phyloP scores from a whole-genome alignment of 37 sponge, comb jelly and placozoan species.

The Tethya wilhelma region DNA sequence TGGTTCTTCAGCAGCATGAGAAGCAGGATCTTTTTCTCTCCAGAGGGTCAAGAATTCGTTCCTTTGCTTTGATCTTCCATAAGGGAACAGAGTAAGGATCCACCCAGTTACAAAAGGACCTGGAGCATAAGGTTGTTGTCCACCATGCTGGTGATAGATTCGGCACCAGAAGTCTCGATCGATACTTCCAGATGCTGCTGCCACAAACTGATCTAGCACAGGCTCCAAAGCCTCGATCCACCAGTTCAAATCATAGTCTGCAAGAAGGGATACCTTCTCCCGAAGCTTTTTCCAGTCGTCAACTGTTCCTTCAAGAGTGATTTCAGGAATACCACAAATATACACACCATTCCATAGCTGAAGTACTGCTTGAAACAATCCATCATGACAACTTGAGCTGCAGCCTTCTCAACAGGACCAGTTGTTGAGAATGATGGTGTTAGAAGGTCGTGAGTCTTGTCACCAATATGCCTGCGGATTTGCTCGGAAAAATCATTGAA shows the following conservation, averaged over 20 bases:
- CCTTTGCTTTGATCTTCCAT: background rate
- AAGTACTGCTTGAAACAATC: slow-evolving; percentile 59
- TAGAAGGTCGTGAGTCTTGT: no score
- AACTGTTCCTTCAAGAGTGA: slow-evolving; percentile 62
- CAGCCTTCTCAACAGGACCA: slow-evolving; percentile 60
- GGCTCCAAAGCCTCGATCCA: slow-evolving; percentile 41
- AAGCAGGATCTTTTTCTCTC: background rate
- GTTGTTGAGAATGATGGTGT: slow-evolving; percentile 68
- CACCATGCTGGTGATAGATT: slow-evolving; percentile 41
- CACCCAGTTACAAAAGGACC: slow-evolving; percentile 60
- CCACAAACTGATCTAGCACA: slow-evolving; percentile 64
- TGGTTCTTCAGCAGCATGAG: background rate
- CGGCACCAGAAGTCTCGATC: slow-evolving; percentile 54
- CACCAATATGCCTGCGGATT: no score
- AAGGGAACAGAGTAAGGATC: slow-evolving; percentile 58
- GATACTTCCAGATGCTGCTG: slow-evolving; percentile 41
- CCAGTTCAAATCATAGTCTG: slow-evolving; percentile 60
- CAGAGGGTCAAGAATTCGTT: slow-evolving; percentile 19
- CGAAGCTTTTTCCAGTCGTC: slow-evolving; percentile 60
- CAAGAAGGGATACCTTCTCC: slow-evolving; percentile 32
- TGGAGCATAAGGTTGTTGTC: background rate
- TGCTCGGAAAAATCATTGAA: no score
- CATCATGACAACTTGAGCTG: slow-evolving; percentile 63
- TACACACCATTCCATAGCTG: background rate
- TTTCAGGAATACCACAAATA: slow-evolving; percentile 66